A percentile compares a stretch with the other conserved stretches of the same genome.
phyloP scores from a whole-genome alignment of 2,797 vertebrate species.

The Falco concolor region DNA sequence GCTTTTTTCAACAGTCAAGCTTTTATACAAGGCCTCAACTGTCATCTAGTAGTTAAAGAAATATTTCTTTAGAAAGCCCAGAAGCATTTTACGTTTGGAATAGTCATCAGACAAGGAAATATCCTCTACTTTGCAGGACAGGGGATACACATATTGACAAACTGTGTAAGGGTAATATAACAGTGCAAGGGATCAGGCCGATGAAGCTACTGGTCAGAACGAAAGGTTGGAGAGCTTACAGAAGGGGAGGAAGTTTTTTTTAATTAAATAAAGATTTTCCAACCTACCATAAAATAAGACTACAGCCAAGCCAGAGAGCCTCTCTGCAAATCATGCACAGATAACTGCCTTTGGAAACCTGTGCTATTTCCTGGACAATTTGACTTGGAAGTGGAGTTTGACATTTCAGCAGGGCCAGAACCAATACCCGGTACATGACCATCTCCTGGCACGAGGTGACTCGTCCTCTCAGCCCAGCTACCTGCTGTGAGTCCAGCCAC shows the following conservation, averaged over 20 bases:
- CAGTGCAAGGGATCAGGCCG: background rate
- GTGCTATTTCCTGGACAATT: background rate
- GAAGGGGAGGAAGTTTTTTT: background rate
- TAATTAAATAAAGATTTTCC: background rate
- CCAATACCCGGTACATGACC: background rate
- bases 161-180: background rate
- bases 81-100: constrained; percentile 36
- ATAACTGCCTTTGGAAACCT: background rate
- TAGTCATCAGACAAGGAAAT: constrained; percentile 22
- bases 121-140: background rate
- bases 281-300: background rate
- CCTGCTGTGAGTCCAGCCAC: background rate
- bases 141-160: background rate
- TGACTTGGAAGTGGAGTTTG: background rate
- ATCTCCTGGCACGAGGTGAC: background rate
- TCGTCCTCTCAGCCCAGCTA: background rate
- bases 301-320: background rate
- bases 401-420: background rate
- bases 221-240: background rate
- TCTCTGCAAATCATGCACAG: background rate
- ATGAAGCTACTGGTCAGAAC: background rate
- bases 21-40: background rate
- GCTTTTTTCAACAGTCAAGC: background rate
- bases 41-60: background rate
- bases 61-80: constrained; percentile 27